phyloP scores from a whole-genome alignment of 2,113 vertebrate genomes.

The Lipophrys pholis region DNA sequence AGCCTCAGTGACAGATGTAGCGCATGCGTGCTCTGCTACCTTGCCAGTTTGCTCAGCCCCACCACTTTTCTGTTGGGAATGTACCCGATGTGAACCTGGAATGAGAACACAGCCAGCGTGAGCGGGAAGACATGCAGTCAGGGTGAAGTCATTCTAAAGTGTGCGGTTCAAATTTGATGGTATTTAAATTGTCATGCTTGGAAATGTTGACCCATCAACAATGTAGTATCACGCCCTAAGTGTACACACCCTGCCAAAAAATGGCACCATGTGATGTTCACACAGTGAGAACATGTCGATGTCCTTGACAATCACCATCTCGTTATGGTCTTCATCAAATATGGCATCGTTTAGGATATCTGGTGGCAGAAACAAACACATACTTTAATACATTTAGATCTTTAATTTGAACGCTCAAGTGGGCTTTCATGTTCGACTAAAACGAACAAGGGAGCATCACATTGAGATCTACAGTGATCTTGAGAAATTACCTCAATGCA shows the following conservation, averaged over 20 bases:
- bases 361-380: constrained; percentile 38
- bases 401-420: background rate
- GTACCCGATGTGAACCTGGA: constrained; percentile 84
- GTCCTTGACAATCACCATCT: constrained; percentile 86
- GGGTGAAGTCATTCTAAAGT: constrained; percentile 5
- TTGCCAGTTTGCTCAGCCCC: constrained; percentile 83
- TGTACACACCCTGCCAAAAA: constrained; percentile 78
- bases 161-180: background rate
- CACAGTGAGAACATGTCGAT: constrained; percentile 85
- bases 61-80: constrained; percentile 85
- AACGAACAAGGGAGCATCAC: no score
- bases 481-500: no score
- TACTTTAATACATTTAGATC: background rate
- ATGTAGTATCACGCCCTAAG: background rate
- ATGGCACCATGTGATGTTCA: constrained; percentile 86
- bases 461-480: no score
- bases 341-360: constrained; percentile 84
- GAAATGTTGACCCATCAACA: background rate
- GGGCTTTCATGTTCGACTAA: no score
- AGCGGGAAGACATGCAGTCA: constrained; percentile 4
- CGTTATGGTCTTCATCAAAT: constrained; percentile 85
- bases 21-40: constrained; percentile 62
- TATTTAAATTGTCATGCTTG: background rate
- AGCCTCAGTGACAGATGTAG: constrained; percentile 30
- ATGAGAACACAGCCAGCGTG: constrained; percentile 2